These are phyloP conservation scores for Pollenia labialis DNA, from an alignment of 2,888 invertebrate genomes.

Conservation along the genomic window DNA sequence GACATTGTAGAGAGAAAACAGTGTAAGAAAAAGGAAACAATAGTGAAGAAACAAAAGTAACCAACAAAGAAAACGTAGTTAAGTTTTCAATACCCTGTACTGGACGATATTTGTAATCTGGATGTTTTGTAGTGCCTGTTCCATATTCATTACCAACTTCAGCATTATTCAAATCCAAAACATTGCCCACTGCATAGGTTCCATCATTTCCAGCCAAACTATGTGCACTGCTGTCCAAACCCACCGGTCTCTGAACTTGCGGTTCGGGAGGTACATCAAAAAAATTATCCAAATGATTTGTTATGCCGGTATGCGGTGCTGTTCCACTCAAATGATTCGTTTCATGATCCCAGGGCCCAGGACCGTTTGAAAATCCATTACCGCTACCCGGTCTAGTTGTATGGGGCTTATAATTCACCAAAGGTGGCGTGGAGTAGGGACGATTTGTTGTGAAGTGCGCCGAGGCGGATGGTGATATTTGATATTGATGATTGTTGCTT, in stretches of 20 bases:
- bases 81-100: slow-evolving; percentile 81
- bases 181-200: slow-evolving; percentile 82
- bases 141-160: slow-evolving; percentile 80
- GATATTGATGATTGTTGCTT: slow-evolving; percentile 75
- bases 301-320: slow-evolving; percentile 78
- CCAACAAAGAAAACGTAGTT: slow-evolving; percentile 45
- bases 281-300: slow-evolving; percentile 83
- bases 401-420: slow-evolving; percentile 55
- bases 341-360: slow-evolving; percentile 81
- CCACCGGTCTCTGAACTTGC: slow-evolving; percentile 68
- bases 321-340: slow-evolving; percentile 78
- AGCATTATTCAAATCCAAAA: slow-evolving; percentile 81
- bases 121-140: slow-evolving; percentile 76
- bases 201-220: slow-evolving; percentile 74
- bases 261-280: slow-evolving; percentile 78
- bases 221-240: slow-evolving; percentile 26
- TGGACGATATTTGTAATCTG: slow-evolving; percentile 82
- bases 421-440: slow-evolving; percentile 72
- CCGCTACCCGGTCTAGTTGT: slow-evolving; percentile 73
- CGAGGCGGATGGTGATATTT: slow-evolving; percentile 74
- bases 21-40: slow-evolving; percentile 7
- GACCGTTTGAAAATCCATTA: slow-evolving; percentile 62
- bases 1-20: background rate
- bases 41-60: slow-evolving; percentile 12
- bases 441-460: slow-evolving; percentile 79